Conservation (phyloP, 2,797 vertebrate genomes). For the Eulemur coronatus region DNA sequence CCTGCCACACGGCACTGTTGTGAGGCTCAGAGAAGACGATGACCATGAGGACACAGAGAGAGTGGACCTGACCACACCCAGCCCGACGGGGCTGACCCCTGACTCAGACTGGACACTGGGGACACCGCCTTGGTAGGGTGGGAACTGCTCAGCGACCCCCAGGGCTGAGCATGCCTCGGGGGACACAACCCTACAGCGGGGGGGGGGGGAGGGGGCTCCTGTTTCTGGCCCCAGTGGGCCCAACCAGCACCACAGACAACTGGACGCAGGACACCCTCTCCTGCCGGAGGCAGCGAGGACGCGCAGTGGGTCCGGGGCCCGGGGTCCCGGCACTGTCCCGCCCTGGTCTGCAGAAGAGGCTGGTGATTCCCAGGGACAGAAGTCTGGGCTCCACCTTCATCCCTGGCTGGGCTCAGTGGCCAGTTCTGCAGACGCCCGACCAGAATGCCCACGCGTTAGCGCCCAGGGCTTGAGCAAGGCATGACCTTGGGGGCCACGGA, state of each 20-base stretch:
- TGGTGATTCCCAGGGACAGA: background rate
- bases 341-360: background rate
- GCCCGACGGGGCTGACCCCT: constrained; percentile 78
- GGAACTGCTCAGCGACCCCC: constrained; percentile 75
- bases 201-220: background rate
- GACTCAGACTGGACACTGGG: constrained; percentile 85
- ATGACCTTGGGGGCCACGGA: background rate
- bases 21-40: background rate
- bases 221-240: background rate
- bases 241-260: fast-evolving
- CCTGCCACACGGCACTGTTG: background rate
- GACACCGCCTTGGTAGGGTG: constrained; percentile 55
- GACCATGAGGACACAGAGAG: background rate
- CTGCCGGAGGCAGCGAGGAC: fast-evolving
- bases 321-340: background rate
- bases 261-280: fast-evolving
- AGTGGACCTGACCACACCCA: background rate
- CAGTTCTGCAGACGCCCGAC: background rate
- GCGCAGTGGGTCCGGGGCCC: background rate
- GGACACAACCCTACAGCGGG: background rate
- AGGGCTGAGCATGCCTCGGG: background rate
- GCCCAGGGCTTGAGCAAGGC: too few species aligned
- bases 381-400: background rate
- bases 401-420: background rate
- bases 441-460: background rate